Percentiles rank a stretch among this genome's conserved stretches.
phyloP scores from a whole-genome alignment of 2,797 vertebrate genomes.

The Protosalanx chinensis region DNA sequence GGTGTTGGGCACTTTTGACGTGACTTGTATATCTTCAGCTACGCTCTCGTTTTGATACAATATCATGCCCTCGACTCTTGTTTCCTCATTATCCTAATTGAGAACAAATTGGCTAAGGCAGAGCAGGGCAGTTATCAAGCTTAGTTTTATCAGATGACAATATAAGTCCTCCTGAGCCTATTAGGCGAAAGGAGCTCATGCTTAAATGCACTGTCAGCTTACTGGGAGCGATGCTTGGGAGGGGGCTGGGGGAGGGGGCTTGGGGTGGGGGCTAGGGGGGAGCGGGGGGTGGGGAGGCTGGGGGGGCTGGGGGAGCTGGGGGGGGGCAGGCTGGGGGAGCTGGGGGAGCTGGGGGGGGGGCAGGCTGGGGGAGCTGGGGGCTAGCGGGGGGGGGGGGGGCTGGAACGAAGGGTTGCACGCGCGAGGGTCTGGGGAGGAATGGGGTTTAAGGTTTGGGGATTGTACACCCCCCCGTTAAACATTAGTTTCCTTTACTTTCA shows the following conservation, averaged over 20 bases:
- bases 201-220: slow-evolving; percentile 87
- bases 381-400: slow-evolving; percentile 2
- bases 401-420: slow-evolving; percentile 37
- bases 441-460: too few species aligned
- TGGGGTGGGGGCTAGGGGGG: not conserved
- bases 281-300: slow-evolving; percentile 11
- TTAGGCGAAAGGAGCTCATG: slow-evolving; percentile 85
- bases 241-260: slow-evolving; percentile 21
- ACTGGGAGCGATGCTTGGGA: slow-evolving; percentile 34
- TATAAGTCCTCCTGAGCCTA: slow-evolving; percentile 85
- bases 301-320: slow-evolving; percentile 17
- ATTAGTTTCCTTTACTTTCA: too few species aligned
- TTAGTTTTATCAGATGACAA: slow-evolving; percentile 93
- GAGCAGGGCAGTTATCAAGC: slow-evolving; percentile 79
- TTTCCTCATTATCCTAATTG: slow-evolving; percentile 85
- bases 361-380: not conserved
- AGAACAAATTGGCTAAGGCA: slow-evolving; percentile 84
- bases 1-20: not conserved
- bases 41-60: slow-evolving; percentile 75
- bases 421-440: slow-evolving; percentile 20
- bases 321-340: slow-evolving; percentile 13
- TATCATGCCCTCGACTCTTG: slow-evolving; percentile 72
- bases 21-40: slow-evolving; percentile 46
- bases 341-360: slow-evolving; percentile 22
- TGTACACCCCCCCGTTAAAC: not conserved